Evolutionary conservation across 2,888 invertebrate species (phyloP).

Genomic region (Germaria angustata): DNA sequence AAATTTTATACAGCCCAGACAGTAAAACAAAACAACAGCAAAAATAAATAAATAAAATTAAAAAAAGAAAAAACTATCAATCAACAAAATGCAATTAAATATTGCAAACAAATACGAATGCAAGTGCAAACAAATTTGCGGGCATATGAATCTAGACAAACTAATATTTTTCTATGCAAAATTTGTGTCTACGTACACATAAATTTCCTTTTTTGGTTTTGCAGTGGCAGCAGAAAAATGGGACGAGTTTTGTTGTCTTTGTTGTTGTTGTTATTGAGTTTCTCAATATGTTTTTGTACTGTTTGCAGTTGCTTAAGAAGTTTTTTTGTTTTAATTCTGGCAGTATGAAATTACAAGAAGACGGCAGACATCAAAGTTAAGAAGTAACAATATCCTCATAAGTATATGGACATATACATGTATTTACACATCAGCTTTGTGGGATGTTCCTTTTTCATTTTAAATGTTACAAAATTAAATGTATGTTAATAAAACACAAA

Average conservation of each 20-base stretch:
- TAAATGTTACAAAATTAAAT: constrained; percentile 32
- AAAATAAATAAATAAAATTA: constrained; percentile 6
- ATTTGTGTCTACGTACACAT: constrained; percentile 11
- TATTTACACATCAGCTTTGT: neutral
- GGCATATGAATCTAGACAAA: neutral
- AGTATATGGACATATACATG: too few species aligned
- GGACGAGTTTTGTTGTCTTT: constrained; percentile 35
- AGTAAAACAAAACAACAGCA: constrained; percentile 13
- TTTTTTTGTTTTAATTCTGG: constrained; percentile 41
- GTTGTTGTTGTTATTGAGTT: constrained; percentile 28
- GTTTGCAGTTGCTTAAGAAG: neutral
- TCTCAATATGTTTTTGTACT: constrained; percentile 6
- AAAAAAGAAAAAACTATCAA: constrained; percentile 41
- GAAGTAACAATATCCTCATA: neutral
- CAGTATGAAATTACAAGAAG: constrained; percentile 57
- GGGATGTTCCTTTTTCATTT: constrained; percentile 41
- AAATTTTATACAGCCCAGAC: constrained; percentile 50
- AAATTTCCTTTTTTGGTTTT: constrained; percentile 13
- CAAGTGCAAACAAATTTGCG: neutral
- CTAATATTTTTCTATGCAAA: neutral
- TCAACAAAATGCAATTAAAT: constrained; percentile 57
- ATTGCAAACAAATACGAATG: constrained; percentile 36
- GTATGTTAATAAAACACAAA: constrained; percentile 23
- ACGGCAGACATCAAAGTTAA: constrained; percentile 60
- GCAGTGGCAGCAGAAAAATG: constrained; percentile 51